Conservation (phyloP, 2,113 vertebrate genomes). For the Cyprinus carpio region DNA sequence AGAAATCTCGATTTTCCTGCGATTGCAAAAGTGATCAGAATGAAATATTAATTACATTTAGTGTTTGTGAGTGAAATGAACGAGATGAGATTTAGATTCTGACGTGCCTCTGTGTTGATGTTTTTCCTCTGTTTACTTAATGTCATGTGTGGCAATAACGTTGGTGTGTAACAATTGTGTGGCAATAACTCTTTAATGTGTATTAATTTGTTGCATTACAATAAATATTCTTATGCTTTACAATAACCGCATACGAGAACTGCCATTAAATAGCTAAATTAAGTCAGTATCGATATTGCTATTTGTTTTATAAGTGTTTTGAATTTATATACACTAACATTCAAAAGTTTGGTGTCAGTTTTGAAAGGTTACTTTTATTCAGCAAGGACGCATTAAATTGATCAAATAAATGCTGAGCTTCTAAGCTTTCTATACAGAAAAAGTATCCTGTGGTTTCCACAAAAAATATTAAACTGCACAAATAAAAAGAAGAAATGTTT, state of each 20-base stretch:
- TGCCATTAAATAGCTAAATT: not conserved
- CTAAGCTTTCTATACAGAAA: not conserved
- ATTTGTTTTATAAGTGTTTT: not conserved
- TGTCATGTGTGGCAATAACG: not conserved
- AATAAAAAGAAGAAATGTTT: not conserved
- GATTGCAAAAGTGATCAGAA: not conserved
- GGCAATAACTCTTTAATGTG: not conserved
- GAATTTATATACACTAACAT: not conserved
- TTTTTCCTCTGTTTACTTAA: not conserved
- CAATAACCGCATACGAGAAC: not conserved
- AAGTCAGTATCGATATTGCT: not conserved
- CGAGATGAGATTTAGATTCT: not conserved
- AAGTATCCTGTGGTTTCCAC: not conserved
- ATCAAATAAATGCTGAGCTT: not conserved
- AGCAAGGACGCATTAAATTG: not conserved
- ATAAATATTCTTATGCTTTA: not conserved
- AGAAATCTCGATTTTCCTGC: slow-evolving; percentile 31
- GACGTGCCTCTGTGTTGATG: not conserved
- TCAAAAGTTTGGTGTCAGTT: not conserved
- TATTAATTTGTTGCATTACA: not conserved
- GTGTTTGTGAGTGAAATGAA: slow-evolving; percentile 18
- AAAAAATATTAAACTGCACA: not conserved
- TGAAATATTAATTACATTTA: slow-evolving; percentile 14
- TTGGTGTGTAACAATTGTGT: not conserved
- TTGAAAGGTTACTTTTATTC: not conserved